These are phyloP conservation scores for Agelas oroides DNA, from an alignment of 37 sponge, comb jelly and placozoan genomes.

Conservation along the genomic window DNA sequence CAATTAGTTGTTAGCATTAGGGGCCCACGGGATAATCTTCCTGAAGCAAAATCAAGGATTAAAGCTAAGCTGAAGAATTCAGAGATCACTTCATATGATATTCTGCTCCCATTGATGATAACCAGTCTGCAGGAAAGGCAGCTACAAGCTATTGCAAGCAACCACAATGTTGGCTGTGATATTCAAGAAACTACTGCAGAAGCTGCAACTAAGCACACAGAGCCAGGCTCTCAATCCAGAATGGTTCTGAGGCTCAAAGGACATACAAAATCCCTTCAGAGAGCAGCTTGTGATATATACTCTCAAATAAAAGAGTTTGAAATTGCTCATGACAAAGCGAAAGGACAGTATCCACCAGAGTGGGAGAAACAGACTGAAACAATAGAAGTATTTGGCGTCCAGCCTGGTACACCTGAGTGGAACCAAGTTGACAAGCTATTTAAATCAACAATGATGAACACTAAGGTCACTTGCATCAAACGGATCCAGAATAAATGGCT, in stretches of 20 bases:
- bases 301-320: too few species aligned
- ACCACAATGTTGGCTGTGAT: not conserved
- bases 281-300: too few species aligned
- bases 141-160: not conserved
- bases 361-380: not conserved
- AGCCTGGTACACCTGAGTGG: not conserved
- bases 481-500: constrained; percentile 65
- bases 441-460: not conserved
- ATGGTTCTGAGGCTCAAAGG: constrained; percentile 23
- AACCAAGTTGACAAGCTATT: not conserved
- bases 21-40: constrained; percentile 42
- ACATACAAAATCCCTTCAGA: constrained; percentile 4
- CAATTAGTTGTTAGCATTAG: constrained; percentile 7
- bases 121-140: not conserved
- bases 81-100: not conserved
- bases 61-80: not conserved
- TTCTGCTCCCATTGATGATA: constrained; percentile 7
- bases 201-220: too few species aligned
- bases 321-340: not conserved
- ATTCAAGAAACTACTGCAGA: too few species aligned
- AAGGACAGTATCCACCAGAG: not conserved
- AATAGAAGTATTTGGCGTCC: not conserved
- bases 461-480: constrained; percentile 13
- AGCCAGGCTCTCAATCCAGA: too few species aligned
- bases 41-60: constrained; percentile 3